A percentile compares a stretch with the other conserved stretches of the same genome.
Evolutionary conservation across 1,140 invertebrate genomes (phyloP).

Genomic region (Drosophila nikananu): DNA sequence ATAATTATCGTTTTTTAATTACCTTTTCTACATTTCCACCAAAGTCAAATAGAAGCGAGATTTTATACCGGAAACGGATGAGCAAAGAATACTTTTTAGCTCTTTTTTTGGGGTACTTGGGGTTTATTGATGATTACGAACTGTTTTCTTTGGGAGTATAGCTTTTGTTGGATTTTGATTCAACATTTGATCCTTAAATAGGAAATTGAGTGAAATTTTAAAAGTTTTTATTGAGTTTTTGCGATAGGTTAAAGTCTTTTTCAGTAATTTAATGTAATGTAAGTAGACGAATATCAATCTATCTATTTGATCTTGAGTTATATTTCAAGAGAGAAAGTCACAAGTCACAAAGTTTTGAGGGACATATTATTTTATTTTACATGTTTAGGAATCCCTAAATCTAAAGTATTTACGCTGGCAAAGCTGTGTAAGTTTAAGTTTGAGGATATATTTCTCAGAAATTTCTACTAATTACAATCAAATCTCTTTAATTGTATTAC

Average conservation of each 20-base stretch:
- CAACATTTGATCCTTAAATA: too few species aligned
- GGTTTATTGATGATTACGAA: neutral
- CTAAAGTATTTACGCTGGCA: too few species aligned
- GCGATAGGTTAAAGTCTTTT: too few species aligned
- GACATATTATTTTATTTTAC: neutral
- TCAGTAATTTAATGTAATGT: too few species aligned
- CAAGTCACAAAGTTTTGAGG: neutral
- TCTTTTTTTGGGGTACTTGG: neutral
- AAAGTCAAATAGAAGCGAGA: constrained; percentile 34
- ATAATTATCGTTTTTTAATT: constrained; percentile 38
- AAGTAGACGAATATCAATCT: neutral
- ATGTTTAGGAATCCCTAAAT: neutral
- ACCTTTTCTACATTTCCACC: constrained; percentile 48
- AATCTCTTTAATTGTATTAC: neutral
- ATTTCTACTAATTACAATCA: too few species aligned
- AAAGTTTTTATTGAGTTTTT: too few species aligned
- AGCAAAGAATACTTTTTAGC: constrained; percentile 1
- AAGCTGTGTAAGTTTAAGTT: too few species aligned
- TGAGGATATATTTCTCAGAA: neutral
- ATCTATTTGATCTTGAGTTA: neutral
- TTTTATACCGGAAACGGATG: constrained; percentile 37
- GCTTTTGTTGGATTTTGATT: neutral
- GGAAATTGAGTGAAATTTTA: too few species aligned
- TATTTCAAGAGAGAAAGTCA: neutral
- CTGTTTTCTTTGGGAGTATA: neutral